Conservation (phyloP, 2,888 invertebrate species). For the Cremastobaeus sp. region DNA sequence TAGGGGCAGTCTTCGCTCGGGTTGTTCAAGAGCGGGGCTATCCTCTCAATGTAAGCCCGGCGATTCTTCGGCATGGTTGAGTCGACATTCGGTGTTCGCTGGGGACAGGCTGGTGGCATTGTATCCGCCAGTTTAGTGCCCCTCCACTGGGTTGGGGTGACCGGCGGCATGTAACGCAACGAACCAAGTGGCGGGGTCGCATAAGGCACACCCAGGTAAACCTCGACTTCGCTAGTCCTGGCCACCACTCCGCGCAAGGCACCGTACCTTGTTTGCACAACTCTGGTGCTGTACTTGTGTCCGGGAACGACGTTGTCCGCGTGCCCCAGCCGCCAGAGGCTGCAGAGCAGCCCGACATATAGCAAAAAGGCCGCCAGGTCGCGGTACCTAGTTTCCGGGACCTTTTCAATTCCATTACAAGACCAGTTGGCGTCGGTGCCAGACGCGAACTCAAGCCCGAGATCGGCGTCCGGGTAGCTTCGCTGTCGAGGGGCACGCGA, state of each 20-base stretch:
- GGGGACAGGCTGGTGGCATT: constrained; percentile 92
- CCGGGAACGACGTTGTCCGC: constrained; percentile 79
- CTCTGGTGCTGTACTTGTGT: constrained; percentile 89
- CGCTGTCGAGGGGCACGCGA: neutral
- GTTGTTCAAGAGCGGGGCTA: constrained; percentile 90
- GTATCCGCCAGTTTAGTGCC: constrained; percentile 88
- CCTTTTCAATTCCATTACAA: constrained; percentile 43
- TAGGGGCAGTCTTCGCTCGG: constrained; percentile 99
- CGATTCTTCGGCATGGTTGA: constrained; percentile 87
- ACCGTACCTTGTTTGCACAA: constrained; percentile 94
- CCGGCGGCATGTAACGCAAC: constrained; percentile 96
- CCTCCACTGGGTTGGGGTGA: constrained; percentile 90
- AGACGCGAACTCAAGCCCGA: neutral
- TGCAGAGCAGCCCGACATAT: constrained; percentile 64
- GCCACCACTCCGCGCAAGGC: constrained; percentile 91
- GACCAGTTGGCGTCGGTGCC: no score
- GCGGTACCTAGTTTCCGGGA: constrained; percentile 8
- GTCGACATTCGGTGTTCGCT: constrained; percentile 82
- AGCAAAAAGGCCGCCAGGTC: constrained; percentile 37
- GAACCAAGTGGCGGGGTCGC: constrained; percentile 94
- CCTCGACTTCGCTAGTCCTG: constrained; percentile 91
- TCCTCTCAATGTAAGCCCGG: constrained; percentile 89
- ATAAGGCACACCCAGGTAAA: constrained; percentile 95
- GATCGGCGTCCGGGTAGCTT: neutral
- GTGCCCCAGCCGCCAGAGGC: constrained; percentile 61